A percentile compares a stretch with the other conserved stretches of the same genome.
These are phyloP conservation scores for Flexamia atlantica DNA, from an alignment of 2,888 invertebrate species.

Conservation along the genomic window DNA sequence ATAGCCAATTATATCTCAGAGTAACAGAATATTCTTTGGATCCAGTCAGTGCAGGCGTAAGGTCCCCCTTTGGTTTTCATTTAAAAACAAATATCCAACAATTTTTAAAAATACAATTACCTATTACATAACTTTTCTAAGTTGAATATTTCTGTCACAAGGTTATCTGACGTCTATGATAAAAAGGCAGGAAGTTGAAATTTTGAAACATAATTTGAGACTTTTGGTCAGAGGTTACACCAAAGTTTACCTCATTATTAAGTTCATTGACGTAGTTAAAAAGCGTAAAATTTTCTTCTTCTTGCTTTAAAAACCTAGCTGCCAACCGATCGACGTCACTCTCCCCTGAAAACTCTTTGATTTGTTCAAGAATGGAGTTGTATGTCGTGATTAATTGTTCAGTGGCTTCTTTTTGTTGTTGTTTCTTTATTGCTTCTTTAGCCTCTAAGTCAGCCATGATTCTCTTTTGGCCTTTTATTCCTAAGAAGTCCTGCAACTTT, in stretches of 20 bases:
- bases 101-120: no score
- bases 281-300: slow-evolving; percentile 94
- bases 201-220: no score
- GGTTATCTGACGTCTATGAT: no score
- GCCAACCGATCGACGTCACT: slow-evolving; percentile 79
- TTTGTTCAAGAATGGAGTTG: slow-evolving; percentile 85
- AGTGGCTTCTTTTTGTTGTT: slow-evolving; percentile 82
- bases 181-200: no score
- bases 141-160: no score
- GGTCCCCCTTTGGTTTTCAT: no score
- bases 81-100: no score
- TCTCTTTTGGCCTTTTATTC: slow-evolving; percentile 88
- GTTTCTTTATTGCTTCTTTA: slow-evolving; percentile 84
- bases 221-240: no score
- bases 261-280: slow-evolving; percentile 95
- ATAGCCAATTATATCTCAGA: no score
- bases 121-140: no score
- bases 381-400: slow-evolving; percentile 86
- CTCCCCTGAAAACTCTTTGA: slow-evolving; percentile 83
- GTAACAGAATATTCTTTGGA: no score
- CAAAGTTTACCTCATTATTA: slow-evolving; percentile 81
- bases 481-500: slow-evolving; percentile 90
- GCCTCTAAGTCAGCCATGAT: slow-evolving; percentile 86
- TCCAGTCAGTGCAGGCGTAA: no score
- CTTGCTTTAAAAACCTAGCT: slow-evolving; percentile 87